Percentiles rank a stretch among this genome's conserved stretches.
These are phyloP conservation scores for Vireo altiloquus DNA, from an alignment of 2,113 vertebrate genomes.

Conservation along the genomic window DNA sequence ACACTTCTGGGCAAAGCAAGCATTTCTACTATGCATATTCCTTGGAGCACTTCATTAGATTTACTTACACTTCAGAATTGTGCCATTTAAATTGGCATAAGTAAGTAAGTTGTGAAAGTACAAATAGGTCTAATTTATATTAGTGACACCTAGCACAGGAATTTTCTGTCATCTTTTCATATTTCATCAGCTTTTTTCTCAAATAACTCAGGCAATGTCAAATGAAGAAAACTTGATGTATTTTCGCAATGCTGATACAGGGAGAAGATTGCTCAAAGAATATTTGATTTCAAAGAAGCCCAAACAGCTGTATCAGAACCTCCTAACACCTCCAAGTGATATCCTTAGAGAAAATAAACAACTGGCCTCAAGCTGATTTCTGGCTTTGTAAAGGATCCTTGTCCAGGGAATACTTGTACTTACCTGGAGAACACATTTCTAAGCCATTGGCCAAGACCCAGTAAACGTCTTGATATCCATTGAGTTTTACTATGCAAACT, in stretches of 20 bases:
- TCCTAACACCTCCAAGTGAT: background rate
- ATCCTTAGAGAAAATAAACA: background rate
- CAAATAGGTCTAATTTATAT: background rate
- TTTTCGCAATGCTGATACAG: background rate
- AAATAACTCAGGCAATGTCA: background rate
- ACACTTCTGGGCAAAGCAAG: background rate
- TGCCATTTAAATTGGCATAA: background rate
- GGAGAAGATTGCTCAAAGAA: background rate
- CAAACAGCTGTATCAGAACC: background rate
- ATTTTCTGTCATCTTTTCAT: background rate
- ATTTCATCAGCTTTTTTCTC: background rate
- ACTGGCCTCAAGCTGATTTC: background rate
- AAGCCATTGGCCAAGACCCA: background rate
- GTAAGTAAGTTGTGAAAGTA: background rate
- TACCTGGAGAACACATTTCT: background rate
- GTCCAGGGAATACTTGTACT: background rate
- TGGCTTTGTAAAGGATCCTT: background rate
- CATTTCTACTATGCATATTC: background rate
- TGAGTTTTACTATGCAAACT: background rate
- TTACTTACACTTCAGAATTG: background rate
- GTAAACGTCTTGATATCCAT: background rate
- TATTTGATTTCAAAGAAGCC: background rate
- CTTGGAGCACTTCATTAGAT: background rate
- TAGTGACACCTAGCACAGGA: background rate
- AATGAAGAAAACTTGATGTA: background rate